These are phyloP conservation scores for Micronisus gabar DNA, from an alignment of 2,113 vertebrate genomes.

Conservation along the genomic window DNA sequence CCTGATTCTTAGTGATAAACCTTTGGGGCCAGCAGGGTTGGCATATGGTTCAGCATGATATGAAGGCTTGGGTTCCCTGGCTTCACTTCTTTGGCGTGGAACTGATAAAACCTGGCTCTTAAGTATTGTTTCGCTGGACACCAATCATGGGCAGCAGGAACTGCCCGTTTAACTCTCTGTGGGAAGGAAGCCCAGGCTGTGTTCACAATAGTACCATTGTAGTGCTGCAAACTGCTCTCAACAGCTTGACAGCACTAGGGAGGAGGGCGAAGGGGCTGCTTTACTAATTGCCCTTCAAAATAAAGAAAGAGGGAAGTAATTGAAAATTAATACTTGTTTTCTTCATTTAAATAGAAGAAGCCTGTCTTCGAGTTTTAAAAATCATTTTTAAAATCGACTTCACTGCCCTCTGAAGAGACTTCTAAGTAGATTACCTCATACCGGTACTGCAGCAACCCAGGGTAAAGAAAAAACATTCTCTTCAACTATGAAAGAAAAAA, in stretches of 20 bases:
- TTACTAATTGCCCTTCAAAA: constrained; percentile 84
- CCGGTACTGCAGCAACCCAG: background rate
- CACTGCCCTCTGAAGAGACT: background rate
- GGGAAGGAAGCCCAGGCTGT: constrained; percentile 84
- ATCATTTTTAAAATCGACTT: background rate
- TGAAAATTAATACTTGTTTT: constrained; percentile 72
- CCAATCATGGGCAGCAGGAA: constrained; percentile 82
- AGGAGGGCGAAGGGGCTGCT: constrained; percentile 69
- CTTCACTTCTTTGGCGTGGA: constrained; percentile 86
- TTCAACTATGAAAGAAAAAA: background rate
- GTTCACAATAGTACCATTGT: constrained; percentile 93
- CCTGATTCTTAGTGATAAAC: constrained; percentile 93
- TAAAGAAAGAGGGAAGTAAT: constrained; percentile 63
- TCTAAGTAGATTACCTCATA: constrained; percentile 14
- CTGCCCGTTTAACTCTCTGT: constrained; percentile 86
- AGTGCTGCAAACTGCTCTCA: constrained; percentile 81
- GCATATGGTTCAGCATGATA: constrained; percentile 98
- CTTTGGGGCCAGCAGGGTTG: constrained; percentile 90
- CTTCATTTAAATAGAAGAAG: constrained; percentile 25
- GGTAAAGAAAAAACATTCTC: background rate
- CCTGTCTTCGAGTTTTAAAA: constrained; percentile 32
- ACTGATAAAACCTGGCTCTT: constrained; percentile 94
- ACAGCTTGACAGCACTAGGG: constrained; percentile 81
- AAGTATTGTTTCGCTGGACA: constrained; percentile 89
- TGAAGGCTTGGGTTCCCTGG: constrained; percentile 84